Evolutionary conservation across 1,140 invertebrate species (phyloP).

Genomic region (Euglossa dilemma): DNA sequence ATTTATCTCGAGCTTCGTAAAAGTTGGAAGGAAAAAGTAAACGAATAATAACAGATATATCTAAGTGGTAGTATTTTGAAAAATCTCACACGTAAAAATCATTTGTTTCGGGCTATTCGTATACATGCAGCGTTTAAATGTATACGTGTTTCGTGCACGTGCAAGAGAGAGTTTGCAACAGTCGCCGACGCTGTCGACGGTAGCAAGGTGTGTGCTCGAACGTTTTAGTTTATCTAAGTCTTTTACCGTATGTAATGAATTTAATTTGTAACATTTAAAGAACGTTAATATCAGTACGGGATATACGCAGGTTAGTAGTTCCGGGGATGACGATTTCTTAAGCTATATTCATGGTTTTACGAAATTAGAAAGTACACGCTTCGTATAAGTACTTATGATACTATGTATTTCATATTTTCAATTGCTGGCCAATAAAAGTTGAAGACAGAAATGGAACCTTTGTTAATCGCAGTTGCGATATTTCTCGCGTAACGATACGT

Average conservation of each 20-base stretch:
- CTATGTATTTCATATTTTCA: not conserved
- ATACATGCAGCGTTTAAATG: not conserved
- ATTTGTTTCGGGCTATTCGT: not conserved
- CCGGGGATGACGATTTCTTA: not conserved
- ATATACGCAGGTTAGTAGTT: not conserved
- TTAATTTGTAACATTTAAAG: not conserved
- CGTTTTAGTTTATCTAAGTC: not conserved
- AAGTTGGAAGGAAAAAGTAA: not conserved
- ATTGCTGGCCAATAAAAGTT: not conserved
- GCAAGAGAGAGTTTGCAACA: slow-evolving; percentile 49
- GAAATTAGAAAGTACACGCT: slow-evolving; percentile 8
- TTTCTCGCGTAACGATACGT: not conserved
- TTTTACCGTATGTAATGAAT: not conserved
- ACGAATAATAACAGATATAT: not conserved
- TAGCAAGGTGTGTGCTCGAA: slow-evolving; percentile 18
- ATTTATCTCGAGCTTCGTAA: not conserved
- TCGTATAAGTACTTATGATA: not conserved
- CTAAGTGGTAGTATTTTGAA: too few relatives aligned
- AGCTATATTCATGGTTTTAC: not conserved
- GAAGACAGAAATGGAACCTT: not conserved
- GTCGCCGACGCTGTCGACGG: slow-evolving; percentile 18
- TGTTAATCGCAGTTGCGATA: not conserved
- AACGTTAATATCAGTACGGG: not conserved
- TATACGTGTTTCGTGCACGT: slow-evolving; percentile 8
- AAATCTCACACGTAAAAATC: not conserved